Evolutionary conservation across 2,888 invertebrate species (phyloP).

Genomic region (Crepidodera aurea): DNA sequence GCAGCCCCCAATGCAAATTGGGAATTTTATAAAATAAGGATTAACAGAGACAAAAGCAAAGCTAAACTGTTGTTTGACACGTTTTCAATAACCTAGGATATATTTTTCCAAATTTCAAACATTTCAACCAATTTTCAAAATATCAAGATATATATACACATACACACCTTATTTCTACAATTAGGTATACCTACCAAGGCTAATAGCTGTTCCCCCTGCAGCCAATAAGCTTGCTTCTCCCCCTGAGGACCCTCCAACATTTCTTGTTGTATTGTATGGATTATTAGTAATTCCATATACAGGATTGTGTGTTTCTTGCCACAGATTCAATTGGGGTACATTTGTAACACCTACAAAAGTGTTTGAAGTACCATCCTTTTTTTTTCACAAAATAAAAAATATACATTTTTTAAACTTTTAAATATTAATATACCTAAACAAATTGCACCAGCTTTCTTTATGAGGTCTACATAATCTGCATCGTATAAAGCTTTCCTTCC

Average conservation of each 20-base stretch:
- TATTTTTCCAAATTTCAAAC: too few species aligned
- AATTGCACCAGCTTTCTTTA: constrained; percentile 85
- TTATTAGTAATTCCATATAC: constrained; percentile 90
- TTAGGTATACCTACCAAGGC: constrained; percentile 72
- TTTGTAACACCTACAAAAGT: constrained; percentile 70
- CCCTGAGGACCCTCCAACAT: constrained; percentile 92
- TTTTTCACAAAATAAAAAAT: neutral
- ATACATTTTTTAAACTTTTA: too few species aligned
- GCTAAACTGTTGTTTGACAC: too few species aligned
- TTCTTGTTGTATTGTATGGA: constrained; percentile 87
- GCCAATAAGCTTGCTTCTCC: constrained; percentile 82
- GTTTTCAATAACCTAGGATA: too few species aligned
- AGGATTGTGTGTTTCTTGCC: constrained; percentile 89
- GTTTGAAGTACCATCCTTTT: neutral
- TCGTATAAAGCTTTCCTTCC: constrained; percentile 73
- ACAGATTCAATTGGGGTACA: constrained; percentile 92
- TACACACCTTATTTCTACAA: too few species aligned
- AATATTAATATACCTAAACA: constrained; percentile 80
- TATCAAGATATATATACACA: too few species aligned
- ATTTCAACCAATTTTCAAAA: too few species aligned
- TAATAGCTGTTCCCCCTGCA: constrained; percentile 82
- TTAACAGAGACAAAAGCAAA: too few species aligned
- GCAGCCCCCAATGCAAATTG: too few species aligned
- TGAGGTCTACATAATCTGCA: constrained; percentile 76
- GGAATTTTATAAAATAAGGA: too few species aligned